Evolutionary conservation across 2,113 vertebrate species (phyloP).

Genomic region (Lipotes vexillifer): DNA sequence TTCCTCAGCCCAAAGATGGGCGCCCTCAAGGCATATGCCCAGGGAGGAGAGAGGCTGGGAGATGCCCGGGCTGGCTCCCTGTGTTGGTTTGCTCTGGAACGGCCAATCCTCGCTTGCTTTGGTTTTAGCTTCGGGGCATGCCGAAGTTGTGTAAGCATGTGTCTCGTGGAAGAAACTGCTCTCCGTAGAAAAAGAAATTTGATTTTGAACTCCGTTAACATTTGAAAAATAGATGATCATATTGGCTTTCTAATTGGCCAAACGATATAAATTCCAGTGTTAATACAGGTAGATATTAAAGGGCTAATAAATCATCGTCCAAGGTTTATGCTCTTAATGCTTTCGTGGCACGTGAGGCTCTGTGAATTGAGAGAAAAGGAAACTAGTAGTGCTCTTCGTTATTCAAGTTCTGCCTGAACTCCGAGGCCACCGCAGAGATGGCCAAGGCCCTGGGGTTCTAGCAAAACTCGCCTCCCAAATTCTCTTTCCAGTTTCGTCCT

Average conservation of each 20-base stretch:
- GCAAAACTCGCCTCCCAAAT: conserved; percentile 46
- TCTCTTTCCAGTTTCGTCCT: conserved; percentile 53
- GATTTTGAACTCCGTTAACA: conserved; percentile 31
- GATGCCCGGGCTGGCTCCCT: neutral
- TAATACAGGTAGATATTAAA: conserved; percentile 75
- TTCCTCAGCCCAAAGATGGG: neutral
- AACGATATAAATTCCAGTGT: conserved; percentile 42
- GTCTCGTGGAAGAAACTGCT: conserved; percentile 45
- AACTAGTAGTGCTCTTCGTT: conserved; percentile 3
- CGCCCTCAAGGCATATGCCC: neutral
- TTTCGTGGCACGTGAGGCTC: conserved; percentile 48
- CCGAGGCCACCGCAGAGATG: conserved; percentile 38
- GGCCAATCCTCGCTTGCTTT: conserved; percentile 33
- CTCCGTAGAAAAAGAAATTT: neutral
- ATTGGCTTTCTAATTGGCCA: conserved; percentile 66
- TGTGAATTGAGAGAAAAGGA: conserved; percentile 49
- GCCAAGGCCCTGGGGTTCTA: conserved; percentile 61
- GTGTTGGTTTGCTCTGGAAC: neutral
- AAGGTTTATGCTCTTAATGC: conserved; percentile 41
- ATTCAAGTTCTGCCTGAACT: conserved; percentile 49
- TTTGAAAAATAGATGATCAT: conserved; percentile 40
- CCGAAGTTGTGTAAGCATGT: conserved; percentile 9
- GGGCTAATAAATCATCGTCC: conserved; percentile 75
- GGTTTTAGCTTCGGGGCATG: conserved; percentile 47
- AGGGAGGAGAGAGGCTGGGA: neutral